Base-by-base conservation (phyloP, 2,797 vertebrate species). In the Sebastes iracundus region DNA sequence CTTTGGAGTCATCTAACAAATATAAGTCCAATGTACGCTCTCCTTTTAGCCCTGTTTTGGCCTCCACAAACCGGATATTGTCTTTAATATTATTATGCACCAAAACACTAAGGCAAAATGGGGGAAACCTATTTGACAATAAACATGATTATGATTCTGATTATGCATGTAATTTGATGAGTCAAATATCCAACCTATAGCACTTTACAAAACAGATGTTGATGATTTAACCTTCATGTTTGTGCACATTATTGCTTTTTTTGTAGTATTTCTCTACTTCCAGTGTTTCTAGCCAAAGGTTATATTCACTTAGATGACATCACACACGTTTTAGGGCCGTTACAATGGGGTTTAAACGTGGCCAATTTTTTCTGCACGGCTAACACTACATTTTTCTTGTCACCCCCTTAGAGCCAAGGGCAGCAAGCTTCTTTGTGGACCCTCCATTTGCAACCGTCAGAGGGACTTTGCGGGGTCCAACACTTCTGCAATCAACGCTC, bases 401-500 rank as follows among this genome's bases (percentile, higher is more conserved):
- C 61, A 59, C 33, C 65, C 68, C 49, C 27, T 78, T 52, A 33
- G 49, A 85, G 72, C 61, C 60, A 55, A 75, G 80, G 70, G 58
- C 77, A 56, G 68, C 14, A 7, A 16, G 55, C 58, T 8, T 65
- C 61, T 81, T 85, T 74, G 27, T 30, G 42, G 68, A 62, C 59
- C 59, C 42, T 66, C 20, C 60, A 23, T 81, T 75, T 77, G 20
- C 84, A 79, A 65, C 16, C 49, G 58, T 73, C n/a, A 7, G 30
- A 61, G 33, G 46, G 32, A 38, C 38, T 66, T 20, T 16, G 25
- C 69, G 61, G 56, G 38, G 28, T 64, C 62, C 23, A 68, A 55
- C 71, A n/a, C 65, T 71, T 70, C 65, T 55, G 73, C 86, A 77
- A 71, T 73, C 62, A 71, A 14, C 6, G 55, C 77, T 92, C 89